Base-by-base conservation (phyloP, 1,140 invertebrate genomes). In the Teleopsis dalmanni region DNA sequence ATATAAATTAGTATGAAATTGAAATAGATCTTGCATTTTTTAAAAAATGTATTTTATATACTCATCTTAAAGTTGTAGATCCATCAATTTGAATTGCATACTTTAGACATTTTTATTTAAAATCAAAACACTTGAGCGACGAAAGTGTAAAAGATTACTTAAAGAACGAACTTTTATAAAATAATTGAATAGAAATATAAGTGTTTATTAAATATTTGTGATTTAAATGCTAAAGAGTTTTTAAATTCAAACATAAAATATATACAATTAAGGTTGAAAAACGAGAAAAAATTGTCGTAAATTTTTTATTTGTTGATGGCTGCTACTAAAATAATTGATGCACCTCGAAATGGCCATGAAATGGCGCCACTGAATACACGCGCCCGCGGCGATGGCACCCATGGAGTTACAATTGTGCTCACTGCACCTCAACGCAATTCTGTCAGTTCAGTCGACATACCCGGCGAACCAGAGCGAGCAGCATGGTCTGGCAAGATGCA, bases 401-500 rank as follows among this genome's bases (percentile, higher is more conserved):
- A 79, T 41, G 80, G 80, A 16, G 81, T 82, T 38, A 82, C 80
- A 29, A 82, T 83, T 40, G 81, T 83, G 2, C 62, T 80, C 3
- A 75, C 75, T 53, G 75, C 55, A 10, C 59, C 70, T 16, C 70
- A 74, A 42, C 60, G 76, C 21, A 74, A 74, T 43, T 77, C 75
- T n/a, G 73, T 78, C 42, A 72, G 75, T 46, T 76, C 74, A 31
- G 62, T 61, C 29, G 64, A 65, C 33, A 70, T 74, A 22, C 75
- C 74, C 1, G 58, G 59, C 0, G 71, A 74, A 26, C 53, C 60
- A 51, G 83, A 86, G 48, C 72, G 87, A 9, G 84, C 85, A 4
- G 82, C 82, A 50, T 88, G 86, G 85, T 83, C 81, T 35, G 82
- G 83, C 35, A 91, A 93, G 65, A 80, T 89, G 74, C 89, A 94